Evolutionary conservation across 1,140 invertebrate species (phyloP).

Genomic region (Octopus bimaculoides): DNA sequence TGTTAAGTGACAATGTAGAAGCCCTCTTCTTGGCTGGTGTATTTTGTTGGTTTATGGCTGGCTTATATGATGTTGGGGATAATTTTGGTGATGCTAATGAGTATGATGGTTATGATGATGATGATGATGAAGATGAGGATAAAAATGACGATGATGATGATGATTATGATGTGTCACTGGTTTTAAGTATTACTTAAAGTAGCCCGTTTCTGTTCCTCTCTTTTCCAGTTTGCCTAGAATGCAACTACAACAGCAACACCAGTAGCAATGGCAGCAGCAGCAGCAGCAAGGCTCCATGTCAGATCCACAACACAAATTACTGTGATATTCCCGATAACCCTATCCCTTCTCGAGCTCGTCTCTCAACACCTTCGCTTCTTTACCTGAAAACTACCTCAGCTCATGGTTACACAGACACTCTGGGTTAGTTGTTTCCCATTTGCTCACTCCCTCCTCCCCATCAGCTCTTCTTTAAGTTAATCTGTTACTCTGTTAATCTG

Average conservation of each 20-base stretch:
- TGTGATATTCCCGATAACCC: neutral
- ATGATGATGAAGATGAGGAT: too few relatives aligned
- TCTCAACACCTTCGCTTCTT: neutral
- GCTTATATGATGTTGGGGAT: too few relatives aligned
- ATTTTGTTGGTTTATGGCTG: too few relatives aligned
- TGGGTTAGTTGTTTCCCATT: neutral
- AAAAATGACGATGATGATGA: too few relatives aligned
- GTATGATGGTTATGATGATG: too few relatives aligned
- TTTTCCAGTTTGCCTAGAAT: conserved; percentile 9
- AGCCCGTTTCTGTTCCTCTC: neutral
- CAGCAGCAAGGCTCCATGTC: neutral
- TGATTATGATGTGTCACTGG: too few relatives aligned
- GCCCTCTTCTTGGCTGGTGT: too few relatives aligned
- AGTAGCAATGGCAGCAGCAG: neutral
- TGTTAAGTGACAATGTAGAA: too few relatives aligned
- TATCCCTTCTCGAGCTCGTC: neutral
- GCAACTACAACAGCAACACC: neutral
- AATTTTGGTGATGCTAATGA: too few relatives aligned
- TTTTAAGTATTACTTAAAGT: too few relatives aligned
- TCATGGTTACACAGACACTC: neutral
- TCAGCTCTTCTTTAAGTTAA: too few relatives aligned
- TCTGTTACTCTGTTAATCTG: too few relatives aligned
- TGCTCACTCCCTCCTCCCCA: neutral
- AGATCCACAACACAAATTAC: neutral
- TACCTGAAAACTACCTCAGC: neutral